phyloP scores from a whole-genome alignment of 1,140 invertebrate genomes.

The Eurosta solidaginis region DNA sequence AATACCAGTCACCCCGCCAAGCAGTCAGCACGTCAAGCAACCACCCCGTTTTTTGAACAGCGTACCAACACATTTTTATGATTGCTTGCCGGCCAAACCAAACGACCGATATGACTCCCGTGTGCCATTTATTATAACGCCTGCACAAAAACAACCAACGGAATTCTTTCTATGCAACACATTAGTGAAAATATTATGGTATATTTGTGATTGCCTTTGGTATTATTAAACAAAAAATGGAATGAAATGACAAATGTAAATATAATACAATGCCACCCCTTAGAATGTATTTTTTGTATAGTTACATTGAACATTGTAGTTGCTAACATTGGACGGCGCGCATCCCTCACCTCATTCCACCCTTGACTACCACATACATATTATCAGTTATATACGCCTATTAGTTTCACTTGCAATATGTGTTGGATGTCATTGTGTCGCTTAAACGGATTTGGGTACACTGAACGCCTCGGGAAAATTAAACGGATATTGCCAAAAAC shows the following conservation, averaged over 20 bases:
- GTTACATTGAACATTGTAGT: too few species aligned
- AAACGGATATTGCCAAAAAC: constrained; percentile 19
- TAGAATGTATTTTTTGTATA: background rate
- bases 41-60: background rate
- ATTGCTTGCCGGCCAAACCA: constrained; percentile 20
- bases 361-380: too few species aligned
- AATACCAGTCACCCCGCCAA: too few species aligned
- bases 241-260: constrained; percentile 15
- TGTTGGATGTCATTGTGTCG: constrained; percentile 25
- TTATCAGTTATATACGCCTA: background rate
- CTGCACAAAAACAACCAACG: background rate
- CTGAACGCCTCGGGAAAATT: constrained; percentile 35
- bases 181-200: constrained; percentile 25
- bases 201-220: constrained; percentile 25
- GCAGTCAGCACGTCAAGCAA: background rate
- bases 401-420: constrained; percentile 21
- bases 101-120: background rate
- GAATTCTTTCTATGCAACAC: constrained; percentile 6
- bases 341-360: background rate
- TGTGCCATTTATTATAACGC: constrained; percentile 24
- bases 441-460: constrained; percentile 38
- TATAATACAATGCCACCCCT: background rate
- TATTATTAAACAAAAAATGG: constrained; percentile 20
- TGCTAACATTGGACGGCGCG: too few species aligned
- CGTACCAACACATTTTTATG: constrained; percentile 20